Evolutionary conservation across 2,888 invertebrate species (phyloP).

Genomic region (Sympetrum striolatum): DNA sequence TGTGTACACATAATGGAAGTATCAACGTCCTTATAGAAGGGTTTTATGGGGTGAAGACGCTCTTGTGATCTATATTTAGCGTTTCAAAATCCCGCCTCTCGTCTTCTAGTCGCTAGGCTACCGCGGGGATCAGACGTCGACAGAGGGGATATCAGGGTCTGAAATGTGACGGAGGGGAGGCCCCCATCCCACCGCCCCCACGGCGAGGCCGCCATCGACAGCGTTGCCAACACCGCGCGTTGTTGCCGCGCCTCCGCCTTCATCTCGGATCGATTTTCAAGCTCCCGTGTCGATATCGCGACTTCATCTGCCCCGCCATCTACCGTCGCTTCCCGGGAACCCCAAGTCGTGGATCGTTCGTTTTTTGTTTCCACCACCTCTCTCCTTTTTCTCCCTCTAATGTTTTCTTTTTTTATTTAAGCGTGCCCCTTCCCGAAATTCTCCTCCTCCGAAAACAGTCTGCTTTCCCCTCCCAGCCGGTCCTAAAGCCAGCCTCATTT

Average conservation of each 20-base stretch:
- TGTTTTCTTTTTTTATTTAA: background rate
- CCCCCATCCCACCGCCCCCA: background rate
- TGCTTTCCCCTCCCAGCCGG: background rate
- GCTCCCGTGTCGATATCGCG: conserved; percentile 15
- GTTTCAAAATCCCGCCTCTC: conserved; percentile 38
- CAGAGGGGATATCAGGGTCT: background rate
- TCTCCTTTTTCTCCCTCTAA: background rate
- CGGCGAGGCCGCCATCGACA: conserved; percentile 21
- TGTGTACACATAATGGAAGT: background rate
- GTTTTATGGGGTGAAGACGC: conserved; percentile 14
- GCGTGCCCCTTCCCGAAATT: conserved; percentile 10
- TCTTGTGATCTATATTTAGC: conserved; percentile 20
- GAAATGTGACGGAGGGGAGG: conserved; percentile 2
- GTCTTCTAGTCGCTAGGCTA: conserved; percentile 9
- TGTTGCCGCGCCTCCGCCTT: background rate
- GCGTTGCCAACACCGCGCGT: conserved; percentile 11
- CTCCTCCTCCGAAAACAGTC: conserved; percentile 19
- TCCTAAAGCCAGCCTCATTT: conserved; percentile 24
- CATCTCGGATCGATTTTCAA: conserved; percentile 21
- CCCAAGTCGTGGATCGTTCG: background rate
- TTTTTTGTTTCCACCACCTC: background rate
- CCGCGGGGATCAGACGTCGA: background rate
- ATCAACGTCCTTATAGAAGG: background rate
- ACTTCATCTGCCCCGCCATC: conserved; percentile 37
- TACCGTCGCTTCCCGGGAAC: conserved; percentile 31